Evolutionary conservation across 2,797 vertebrate genomes (phyloP), one percentile per base, ranked within the genome.

Genomic region (Falco columbarius): DNA sequence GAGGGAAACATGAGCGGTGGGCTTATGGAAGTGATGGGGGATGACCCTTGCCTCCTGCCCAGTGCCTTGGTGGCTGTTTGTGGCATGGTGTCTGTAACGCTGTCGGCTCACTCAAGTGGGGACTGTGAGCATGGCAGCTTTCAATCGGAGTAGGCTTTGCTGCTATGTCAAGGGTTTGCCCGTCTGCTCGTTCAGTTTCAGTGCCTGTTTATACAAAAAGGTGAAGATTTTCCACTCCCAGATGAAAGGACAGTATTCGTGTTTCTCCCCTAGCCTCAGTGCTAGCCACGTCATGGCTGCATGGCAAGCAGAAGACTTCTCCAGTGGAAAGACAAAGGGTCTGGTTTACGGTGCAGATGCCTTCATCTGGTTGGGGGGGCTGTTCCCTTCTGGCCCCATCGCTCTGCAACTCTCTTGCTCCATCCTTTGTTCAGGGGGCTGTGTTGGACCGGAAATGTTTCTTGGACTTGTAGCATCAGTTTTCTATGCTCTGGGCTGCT

Each of bases 21-120:
- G n/a, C 1, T 76, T 75, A 12, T 61, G 36, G 10, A 74, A 71
- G 12, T 15, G 66, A 9, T 26, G 34, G 15, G 32, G 27, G 7
- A 40, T 52, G 67, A 32, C 5, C 8, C 19, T 66, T 47, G 19
- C 10, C 20, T 80, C 52, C 51, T 85, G 71, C 47, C 34, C 17
- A 4, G 52, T n/a, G 75, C 32, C 32, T 12, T 1, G 0, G 6
- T 52, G 56, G 21, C 3, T 55, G 15, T 5, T 74, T 0, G 0
- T 61, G 58, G 12, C 29, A 6, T 3, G 8, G 17, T 22, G 27
- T 23, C 23, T 19, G n/a, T 32, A 62, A 20, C 4, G 1, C 22
- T 3, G 6, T n/a, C 55, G 21, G 47, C 38, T 80, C 0, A 0
- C 67, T 23, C 12, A 20, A 76, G n/a, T 4, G 26, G 47, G 71